Conservation (phyloP, 2,113 vertebrate genomes). For the Odontesthes bonariensis region DNA sequence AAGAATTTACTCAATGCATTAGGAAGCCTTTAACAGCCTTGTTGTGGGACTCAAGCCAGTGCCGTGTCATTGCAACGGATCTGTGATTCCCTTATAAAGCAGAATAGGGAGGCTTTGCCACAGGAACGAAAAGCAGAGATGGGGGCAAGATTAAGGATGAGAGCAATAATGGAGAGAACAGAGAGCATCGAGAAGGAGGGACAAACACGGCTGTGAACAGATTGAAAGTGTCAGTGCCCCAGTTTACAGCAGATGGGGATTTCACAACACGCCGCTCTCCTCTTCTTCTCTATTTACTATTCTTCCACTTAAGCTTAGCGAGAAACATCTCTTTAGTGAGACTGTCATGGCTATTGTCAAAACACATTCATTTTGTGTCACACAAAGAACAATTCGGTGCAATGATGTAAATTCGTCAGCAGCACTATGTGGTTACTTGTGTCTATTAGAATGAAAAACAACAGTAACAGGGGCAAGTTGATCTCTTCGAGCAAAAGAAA, state of each 20-base stretch:
- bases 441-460: conserved; percentile 56
- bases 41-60: conserved; percentile 37
- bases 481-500: conserved; percentile 31
- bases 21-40: conserved; percentile 33
- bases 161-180: conserved; percentile 52
- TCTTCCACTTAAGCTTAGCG: conserved; percentile 69
- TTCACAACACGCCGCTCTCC: conserved; percentile 67
- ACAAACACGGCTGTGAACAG: conserved; percentile 55
- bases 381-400: conserved; percentile 32
- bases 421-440: conserved; percentile 33
- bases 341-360: conserved; percentile 53
- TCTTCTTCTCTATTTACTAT: conserved; percentile 71
- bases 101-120: conserved; percentile 40
- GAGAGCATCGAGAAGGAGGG: conserved; percentile 40
- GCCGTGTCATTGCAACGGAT: conserved; percentile 38
- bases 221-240: conserved; percentile 76
- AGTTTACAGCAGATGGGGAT: conserved; percentile 77
- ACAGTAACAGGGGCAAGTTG: background rate
- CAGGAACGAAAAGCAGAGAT: conserved; percentile 58
- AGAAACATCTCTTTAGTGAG: conserved; percentile 64
- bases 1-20: conserved; percentile 37
- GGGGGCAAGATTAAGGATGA: conserved; percentile 54
- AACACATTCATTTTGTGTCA: conserved; percentile 53
- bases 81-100: conserved; percentile 54
- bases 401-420: conserved; percentile 53